Percentiles rank a stretch among this genome's conserved stretches.
phyloP scores from a whole-genome alignment of 92 coral and sea anemone genomes.

The Phenganax marumi region DNA sequence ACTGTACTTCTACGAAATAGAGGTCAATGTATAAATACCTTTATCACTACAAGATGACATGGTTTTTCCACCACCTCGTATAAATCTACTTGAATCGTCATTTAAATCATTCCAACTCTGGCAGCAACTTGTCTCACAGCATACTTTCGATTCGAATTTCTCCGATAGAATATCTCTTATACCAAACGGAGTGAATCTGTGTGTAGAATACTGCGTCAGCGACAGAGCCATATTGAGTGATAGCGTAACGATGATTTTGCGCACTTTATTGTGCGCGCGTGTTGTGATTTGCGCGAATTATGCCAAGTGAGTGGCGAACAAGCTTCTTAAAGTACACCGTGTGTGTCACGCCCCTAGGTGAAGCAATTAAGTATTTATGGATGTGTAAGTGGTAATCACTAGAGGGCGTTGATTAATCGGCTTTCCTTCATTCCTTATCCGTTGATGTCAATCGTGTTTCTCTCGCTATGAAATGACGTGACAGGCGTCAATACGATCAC shows the following conservation, averaged over 20 bases:
- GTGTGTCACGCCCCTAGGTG: not conserved
- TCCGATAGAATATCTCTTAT: slow-evolving; percentile 32
- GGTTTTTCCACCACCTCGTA: not conserved
- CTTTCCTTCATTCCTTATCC: slow-evolving; percentile 21
- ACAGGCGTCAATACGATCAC: no score
- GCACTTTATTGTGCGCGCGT: not conserved
- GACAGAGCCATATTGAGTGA: slow-evolving; percentile 1
- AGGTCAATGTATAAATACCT: not conserved
- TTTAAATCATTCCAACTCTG: slow-evolving; percentile 2
- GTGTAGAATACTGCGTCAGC: not conserved
- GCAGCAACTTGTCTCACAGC: not conserved
- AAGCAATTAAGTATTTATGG: not conserved
- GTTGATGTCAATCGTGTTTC: not conserved
- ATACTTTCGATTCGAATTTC: slow-evolving; percentile 2
- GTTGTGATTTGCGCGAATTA: not conserved
- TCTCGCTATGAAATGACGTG: no score
- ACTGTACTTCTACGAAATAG: not conserved
- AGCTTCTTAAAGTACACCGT: not conserved
- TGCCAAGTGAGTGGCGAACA: slow-evolving; percentile 8
- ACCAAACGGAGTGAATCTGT: slow-evolving; percentile 17
- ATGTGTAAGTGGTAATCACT: not conserved
- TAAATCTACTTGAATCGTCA: not conserved
- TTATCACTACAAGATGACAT: not conserved
- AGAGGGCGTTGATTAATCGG: slow-evolving; percentile 33
- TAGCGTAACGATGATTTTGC: not conserved